These are phyloP conservation scores for Anneissia japonica DNA, from an alignment of 35 echinoderm and acorn worm species.

Conservation along the genomic window DNA sequence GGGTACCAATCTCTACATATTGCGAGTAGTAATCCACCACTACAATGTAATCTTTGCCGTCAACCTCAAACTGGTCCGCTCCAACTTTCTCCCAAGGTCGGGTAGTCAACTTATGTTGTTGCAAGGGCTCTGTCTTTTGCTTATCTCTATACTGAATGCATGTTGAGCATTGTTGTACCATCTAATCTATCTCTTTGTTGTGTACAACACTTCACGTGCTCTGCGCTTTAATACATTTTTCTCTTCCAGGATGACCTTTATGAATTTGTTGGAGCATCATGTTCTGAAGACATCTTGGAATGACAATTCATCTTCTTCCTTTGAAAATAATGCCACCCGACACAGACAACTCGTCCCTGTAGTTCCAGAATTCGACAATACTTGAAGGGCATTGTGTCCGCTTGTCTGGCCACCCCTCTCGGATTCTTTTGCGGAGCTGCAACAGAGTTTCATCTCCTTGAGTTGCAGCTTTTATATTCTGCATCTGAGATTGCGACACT, in stretches of 20 bases:
- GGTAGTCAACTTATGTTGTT: constrained; percentile 11
- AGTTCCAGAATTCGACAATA: background rate
- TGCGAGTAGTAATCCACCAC: background rate
- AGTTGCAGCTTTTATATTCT: constrained; percentile 10
- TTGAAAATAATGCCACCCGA: background rate
- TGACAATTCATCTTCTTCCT: constrained; percentile 19
- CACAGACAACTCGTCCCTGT: background rate
- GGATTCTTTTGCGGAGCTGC: background rate
- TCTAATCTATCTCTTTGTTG: constrained; percentile 2
- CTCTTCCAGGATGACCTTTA: constrained; percentile 22
- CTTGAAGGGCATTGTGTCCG: background rate
- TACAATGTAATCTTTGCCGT: background rate
- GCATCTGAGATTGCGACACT: background rate
- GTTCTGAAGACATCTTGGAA: background rate
- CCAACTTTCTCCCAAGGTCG: background rate
- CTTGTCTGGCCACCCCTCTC: background rate
- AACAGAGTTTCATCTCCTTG: background rate
- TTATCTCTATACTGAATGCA: background rate
- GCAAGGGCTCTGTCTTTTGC: background rate
- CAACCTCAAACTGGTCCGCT: background rate
- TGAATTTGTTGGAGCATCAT: constrained; percentile 24
- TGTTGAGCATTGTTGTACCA: background rate
- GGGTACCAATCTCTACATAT: background rate
- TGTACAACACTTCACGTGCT: constrained; percentile 9
- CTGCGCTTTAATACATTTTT: constrained; percentile 30